Conservation (phyloP, 2,888 invertebrate genomes). For the Nasonovia ribisnigri region DNA sequence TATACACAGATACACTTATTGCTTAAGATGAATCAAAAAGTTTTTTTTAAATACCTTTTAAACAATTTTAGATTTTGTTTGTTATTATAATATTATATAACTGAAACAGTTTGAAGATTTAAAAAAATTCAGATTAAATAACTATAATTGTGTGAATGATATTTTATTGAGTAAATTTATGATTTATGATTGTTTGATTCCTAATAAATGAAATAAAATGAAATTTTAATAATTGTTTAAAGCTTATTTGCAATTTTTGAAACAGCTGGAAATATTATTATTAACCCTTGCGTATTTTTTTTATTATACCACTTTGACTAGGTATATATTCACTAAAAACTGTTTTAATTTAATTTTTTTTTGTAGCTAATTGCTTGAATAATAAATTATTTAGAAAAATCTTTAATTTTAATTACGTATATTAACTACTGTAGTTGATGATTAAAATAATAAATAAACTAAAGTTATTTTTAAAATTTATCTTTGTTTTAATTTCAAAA, state of each 20-base stretch:
- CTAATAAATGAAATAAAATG: background rate
- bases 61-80: background rate
- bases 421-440: background rate
- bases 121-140: background rate
- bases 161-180: background rate
- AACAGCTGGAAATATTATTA: background rate
- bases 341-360: background rate
- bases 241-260: background rate
- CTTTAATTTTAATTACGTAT: background rate
- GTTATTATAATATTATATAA: background rate
- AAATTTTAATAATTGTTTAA: background rate
- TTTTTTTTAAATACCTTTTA: background rate
- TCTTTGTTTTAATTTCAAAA: background rate
- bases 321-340: background rate
- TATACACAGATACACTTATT: background rate
- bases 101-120: background rate
- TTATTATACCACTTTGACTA: background rate
- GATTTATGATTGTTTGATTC: background rate
- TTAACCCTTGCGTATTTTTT: background rate
- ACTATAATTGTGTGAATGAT: background rate
- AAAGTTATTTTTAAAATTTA: background rate
- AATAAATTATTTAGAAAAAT: background rate
- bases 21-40: background rate
- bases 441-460: background rate
- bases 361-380: background rate